Conservation (phyloP, 2,888 invertebrate species). For the Altica lythri region DNA sequence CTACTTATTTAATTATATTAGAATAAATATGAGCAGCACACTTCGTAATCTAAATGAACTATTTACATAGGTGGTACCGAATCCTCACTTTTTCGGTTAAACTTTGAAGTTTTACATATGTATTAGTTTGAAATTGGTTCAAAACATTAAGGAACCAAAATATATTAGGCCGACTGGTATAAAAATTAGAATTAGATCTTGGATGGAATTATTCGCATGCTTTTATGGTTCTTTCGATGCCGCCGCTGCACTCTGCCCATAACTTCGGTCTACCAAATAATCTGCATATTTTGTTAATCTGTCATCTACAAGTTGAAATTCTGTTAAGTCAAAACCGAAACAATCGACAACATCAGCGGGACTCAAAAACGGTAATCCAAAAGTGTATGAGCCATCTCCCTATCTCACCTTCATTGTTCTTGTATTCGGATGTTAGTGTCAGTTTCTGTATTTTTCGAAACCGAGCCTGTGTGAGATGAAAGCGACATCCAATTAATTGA, state of each 20-base stretch:
- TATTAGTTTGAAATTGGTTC: not conserved
- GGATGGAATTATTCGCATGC: not conserved
- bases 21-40: not conserved
- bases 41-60: not conserved
- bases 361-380: not conserved
- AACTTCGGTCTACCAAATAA: not conserved
- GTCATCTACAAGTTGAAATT: not conserved
- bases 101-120: not conserved
- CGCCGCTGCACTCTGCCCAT: not conserved
- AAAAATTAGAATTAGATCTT: not conserved
- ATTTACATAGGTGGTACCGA: not conserved
- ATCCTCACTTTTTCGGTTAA: not conserved
- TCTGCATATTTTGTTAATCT: not conserved
- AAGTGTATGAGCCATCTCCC: not conserved
- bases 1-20: not conserved
- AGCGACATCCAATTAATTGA: not conserved
- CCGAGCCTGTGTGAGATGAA: not conserved
- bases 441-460: not conserved
- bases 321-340: not conserved
- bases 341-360: not conserved
- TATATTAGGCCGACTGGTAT: not conserved
- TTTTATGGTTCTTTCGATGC: not conserved
- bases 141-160: not conserved
- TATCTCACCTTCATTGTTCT: not conserved
- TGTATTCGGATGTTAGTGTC: not conserved